Percentiles rank a stretch among this genome's conserved stretches.
Evolutionary conservation across 1,140 invertebrate genomes (phyloP).

Genomic region (Ectropis grisescens): DNA sequence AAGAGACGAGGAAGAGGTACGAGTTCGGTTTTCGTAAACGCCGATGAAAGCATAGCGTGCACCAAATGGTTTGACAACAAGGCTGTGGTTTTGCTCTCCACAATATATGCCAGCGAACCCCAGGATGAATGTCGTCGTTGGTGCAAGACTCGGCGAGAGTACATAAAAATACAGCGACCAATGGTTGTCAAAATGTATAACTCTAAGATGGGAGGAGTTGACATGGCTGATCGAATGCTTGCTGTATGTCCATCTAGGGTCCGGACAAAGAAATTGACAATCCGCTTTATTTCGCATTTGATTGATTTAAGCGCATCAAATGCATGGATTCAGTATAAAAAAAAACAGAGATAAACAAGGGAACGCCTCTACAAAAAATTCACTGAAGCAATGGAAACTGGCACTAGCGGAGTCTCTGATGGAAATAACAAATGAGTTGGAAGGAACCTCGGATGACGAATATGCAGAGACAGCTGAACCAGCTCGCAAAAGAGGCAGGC

Average conservation of each 20-base stretch:
- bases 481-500: constrained; percentile 1
- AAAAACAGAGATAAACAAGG: constrained; percentile 1
- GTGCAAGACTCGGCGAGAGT: constrained; percentile 2
- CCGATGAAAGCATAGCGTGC: constrained; percentile 5
- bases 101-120: background rate
- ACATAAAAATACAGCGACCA: too few species aligned
- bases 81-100: constrained; percentile 5
- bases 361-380: constrained; percentile 3
- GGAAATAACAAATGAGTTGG: constrained; percentile 3
- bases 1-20: constrained; percentile 3
- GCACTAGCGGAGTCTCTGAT: constrained; percentile 3
- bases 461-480: constrained; percentile 1
- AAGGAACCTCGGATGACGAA: constrained; percentile 1
- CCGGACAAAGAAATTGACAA: too few species aligned
- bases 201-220: constrained; percentile 14
- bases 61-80: constrained; percentile 15
- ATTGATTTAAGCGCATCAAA: constrained; percentile 1
- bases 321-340: constrained; percentile 1
- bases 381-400: constrained; percentile 7
- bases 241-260: constrained; percentile 8
- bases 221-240: constrained; percentile 12
- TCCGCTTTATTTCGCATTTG: constrained; percentile 1
- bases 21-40: background rate
- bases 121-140: constrained; percentile 4
- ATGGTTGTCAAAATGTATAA: constrained; percentile 14